Percentiles rank a stretch among this genome's conserved stretches.
Evolutionary conservation across 2,113 vertebrate species (phyloP).

Genomic region (Myrmecobius fasciatus): DNA sequence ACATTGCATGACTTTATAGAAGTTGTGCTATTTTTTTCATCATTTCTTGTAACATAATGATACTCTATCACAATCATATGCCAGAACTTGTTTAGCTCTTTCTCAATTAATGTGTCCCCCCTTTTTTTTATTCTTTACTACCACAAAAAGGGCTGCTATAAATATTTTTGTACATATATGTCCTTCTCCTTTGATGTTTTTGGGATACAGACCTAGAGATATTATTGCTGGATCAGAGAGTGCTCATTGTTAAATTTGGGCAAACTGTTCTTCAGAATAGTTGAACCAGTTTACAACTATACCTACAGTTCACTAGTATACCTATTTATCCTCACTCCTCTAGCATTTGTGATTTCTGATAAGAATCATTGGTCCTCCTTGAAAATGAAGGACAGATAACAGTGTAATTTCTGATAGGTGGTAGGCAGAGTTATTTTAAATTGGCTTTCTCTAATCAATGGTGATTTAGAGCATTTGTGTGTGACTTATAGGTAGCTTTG

Average conservation of each 20-base stretch:
- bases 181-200: not conserved
- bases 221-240: not conserved
- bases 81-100: not conserved
- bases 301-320: not conserved
- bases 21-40: not conserved
- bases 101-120: not conserved
- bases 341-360: not conserved
- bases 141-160: not conserved
- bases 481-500: not conserved
- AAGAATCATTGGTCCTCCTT: no score
- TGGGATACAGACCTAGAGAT: not conserved
- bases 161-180: not conserved
- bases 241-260: not conserved
- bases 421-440: not conserved
- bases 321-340: not conserved
- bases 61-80: not conserved
- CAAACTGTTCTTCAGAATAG: not conserved
- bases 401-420: not conserved
- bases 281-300: not conserved
- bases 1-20: not conserved
- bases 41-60: not conserved
- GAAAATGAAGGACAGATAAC: no score
- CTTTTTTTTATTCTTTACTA: not conserved
- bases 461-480: not conserved
- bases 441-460: not conserved